Evolutionary conservation across 2,797 vertebrate genomes (phyloP).

Genomic region (Anguilla marmorata): DNA sequence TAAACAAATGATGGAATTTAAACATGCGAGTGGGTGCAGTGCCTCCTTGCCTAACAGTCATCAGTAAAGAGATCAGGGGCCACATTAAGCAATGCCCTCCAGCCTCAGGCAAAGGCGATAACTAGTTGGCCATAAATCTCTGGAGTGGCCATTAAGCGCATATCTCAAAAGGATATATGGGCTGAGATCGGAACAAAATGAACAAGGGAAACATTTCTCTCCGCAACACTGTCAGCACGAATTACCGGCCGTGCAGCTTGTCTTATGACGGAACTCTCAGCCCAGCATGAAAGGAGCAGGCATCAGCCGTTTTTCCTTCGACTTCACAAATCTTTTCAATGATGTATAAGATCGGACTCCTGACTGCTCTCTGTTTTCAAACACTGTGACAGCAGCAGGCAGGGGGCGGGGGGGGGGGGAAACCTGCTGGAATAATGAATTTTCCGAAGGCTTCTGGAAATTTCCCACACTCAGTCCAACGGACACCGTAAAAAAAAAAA

Average conservation of each 20-base stretch:
- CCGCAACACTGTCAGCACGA: neutral
- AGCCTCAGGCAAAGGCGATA: neutral
- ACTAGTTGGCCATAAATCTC: conserved; percentile 26
- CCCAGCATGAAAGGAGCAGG: neutral
- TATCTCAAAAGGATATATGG: conserved; percentile 1
- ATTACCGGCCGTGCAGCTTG: too few relatives aligned
- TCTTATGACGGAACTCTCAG: neutral
- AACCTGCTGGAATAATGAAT: neutral
- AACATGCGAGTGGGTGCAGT: neutral
- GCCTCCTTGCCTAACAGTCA: neutral
- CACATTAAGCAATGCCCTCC: neutral
- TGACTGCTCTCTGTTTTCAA: conserved; percentile 14
- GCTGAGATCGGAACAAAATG: neutral
- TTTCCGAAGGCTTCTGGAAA: neutral
- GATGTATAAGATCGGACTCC: neutral
- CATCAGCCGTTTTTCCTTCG: neutral
- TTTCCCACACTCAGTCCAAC: neutral
- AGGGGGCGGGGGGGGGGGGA: neutral
- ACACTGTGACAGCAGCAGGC: conserved; percentile 1
- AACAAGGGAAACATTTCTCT: conserved; percentile 27
- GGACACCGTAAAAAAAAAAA: neutral
- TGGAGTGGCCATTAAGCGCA: neutral
- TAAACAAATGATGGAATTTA: neutral
- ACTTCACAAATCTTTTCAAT: conserved; percentile 17
- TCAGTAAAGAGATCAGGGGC: conserved; percentile 2